Conservation (phyloP, 64 coral and sea anemone species). For the Stylophora pistillata region DNA sequence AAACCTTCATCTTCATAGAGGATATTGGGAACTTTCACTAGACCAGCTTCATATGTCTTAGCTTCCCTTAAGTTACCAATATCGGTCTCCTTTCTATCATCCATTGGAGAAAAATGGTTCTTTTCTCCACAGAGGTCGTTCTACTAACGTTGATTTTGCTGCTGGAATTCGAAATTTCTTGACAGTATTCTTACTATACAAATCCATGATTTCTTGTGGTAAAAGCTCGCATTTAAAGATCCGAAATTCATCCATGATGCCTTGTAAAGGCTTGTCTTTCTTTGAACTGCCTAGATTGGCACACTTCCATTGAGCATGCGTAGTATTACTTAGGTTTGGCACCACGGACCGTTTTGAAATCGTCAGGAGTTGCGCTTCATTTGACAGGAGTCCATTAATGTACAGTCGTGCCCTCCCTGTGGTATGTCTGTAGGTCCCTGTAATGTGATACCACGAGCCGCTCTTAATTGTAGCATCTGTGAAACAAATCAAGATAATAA, state of each 20-base stretch:
- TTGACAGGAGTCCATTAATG: conserved; percentile 73
- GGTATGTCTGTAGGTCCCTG: conserved; percentile 57
- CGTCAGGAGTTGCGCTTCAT: conserved; percentile 20
- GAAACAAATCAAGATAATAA: neutral
- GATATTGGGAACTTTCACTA: too few relatives aligned
- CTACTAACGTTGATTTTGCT: neutral
- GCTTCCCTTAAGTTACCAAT: too few relatives aligned
- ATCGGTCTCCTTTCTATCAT: too few relatives aligned
- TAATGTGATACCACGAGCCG: conserved; percentile 76
- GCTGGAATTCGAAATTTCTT: conserved; percentile 80
- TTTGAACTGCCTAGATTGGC: conserved; percentile 59
- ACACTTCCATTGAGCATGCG: conserved; percentile 75
- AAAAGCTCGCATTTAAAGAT: conserved; percentile 93
- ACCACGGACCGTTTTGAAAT: conserved; percentile 16
- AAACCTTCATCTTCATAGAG: too few relatives aligned
- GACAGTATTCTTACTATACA: conserved; percentile 78
- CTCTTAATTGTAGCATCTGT: conserved; percentile 59
- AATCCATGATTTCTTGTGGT: conserved; percentile 78
- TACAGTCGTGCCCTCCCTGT: conserved; percentile 73
- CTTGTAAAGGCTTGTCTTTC: conserved; percentile 66
- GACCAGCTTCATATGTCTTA: too few relatives aligned
- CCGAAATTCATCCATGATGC: conserved; percentile 89
- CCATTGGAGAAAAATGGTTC: too few relatives aligned
- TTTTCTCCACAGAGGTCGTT: neutral
- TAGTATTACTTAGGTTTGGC: conserved; percentile 4